phyloP scores from a whole-genome alignment of 23 tunicate species.

The Halocynthia roretzi region DNA sequence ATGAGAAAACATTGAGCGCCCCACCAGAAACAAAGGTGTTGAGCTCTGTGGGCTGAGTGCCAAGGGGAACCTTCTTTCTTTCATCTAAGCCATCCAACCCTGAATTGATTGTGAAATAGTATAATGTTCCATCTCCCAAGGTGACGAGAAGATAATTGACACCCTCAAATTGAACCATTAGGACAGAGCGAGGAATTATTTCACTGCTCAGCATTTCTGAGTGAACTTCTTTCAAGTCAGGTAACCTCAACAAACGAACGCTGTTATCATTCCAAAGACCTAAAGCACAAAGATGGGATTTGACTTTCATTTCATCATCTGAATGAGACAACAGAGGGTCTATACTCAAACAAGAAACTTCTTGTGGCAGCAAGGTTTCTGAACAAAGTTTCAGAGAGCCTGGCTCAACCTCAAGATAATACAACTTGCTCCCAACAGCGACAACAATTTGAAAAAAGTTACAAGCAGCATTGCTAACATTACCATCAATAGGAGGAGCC shows the following conservation, averaged over 20 bases:
- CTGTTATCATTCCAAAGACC: slow-evolving; percentile 96
- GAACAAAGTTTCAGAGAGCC: slow-evolving; percentile 20
- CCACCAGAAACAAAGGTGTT: slow-evolving; percentile 65
- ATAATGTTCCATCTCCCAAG: slow-evolving; percentile 87
- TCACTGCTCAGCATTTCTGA: slow-evolving; percentile 78
- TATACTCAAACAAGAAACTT: slow-evolving; percentile 85
- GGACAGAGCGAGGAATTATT: slow-evolving; percentile 86
- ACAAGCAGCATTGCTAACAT: slow-evolving; percentile 74
- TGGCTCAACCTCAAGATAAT: slow-evolving; percentile 60
- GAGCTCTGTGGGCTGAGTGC: slow-evolving; percentile 84
- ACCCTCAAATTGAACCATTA: slow-evolving; percentile 81
- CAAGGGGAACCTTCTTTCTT: slow-evolving; percentile 83
- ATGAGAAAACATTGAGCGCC: slow-evolving; percentile 81
- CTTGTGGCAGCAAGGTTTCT: slow-evolving; percentile 35
- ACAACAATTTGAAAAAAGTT: slow-evolving; percentile 72
- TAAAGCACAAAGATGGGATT: slow-evolving; percentile 63
- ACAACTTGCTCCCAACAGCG: slow-evolving; percentile 59
- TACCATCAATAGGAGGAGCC: slow-evolving; percentile 59
- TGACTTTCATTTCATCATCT: slow-evolving; percentile 23
- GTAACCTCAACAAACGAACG: slow-evolving; percentile 54
- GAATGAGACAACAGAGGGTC: slow-evolving; percentile 35
- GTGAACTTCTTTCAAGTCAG: slow-evolving; percentile 54
- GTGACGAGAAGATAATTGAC: slow-evolving; percentile 77
- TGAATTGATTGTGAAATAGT: slow-evolving; percentile 60
- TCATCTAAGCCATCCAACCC: slow-evolving; percentile 48